phyloP scores from a whole-genome alignment of 2,888 invertebrate genomes.

The Polydrusus tereticollis region DNA sequence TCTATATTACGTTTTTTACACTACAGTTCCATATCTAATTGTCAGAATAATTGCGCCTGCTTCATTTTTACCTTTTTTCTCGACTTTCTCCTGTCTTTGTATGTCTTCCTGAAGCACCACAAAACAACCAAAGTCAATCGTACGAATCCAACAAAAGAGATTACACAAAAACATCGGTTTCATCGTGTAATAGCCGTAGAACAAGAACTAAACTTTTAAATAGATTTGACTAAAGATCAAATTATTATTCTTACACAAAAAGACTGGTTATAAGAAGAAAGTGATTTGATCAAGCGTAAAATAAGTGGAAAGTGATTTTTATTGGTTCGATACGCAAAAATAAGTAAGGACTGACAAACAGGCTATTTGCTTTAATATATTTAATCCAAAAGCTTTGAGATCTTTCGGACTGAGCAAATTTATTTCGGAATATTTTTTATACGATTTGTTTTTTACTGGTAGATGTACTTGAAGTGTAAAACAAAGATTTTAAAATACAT shows the following conservation, averaged over 20 bases:
- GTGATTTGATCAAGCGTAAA: conserved; percentile 53
- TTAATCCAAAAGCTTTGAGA: conserved; percentile 5
- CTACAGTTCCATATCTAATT: conserved; percentile 14
- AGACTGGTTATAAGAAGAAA: conserved; percentile 50
- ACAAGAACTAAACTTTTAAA: conserved; percentile 21
- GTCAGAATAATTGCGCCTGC: conserved; percentile 10
- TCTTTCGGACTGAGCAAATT: conserved; percentile 16
- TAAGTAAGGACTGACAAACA: conserved; percentile 35
- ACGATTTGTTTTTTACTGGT: no score
- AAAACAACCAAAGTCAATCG: conserved; percentile 14
- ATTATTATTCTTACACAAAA: conserved; percentile 36
- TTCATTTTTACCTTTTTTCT: conserved; percentile 29
- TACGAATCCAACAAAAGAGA: conserved; percentile 18
- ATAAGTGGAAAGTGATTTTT: conserved; percentile 57
- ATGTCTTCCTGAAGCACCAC: conserved; percentile 28
- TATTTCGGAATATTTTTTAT: neutral
- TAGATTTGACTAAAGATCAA: conserved; percentile 28
- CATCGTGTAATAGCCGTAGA: conserved; percentile 21
- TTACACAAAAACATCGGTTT: conserved; percentile 36
- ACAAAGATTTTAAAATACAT: no score
- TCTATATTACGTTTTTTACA: neutral
- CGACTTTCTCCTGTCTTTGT: conserved; percentile 38
- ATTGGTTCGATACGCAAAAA: conserved; percentile 46
- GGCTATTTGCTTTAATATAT: conserved; percentile 42
- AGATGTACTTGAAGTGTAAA: no score